Evolutionary conservation across 1,140 invertebrate genomes (phyloP).

Genomic region (Drosophila equinoxialis): DNA sequence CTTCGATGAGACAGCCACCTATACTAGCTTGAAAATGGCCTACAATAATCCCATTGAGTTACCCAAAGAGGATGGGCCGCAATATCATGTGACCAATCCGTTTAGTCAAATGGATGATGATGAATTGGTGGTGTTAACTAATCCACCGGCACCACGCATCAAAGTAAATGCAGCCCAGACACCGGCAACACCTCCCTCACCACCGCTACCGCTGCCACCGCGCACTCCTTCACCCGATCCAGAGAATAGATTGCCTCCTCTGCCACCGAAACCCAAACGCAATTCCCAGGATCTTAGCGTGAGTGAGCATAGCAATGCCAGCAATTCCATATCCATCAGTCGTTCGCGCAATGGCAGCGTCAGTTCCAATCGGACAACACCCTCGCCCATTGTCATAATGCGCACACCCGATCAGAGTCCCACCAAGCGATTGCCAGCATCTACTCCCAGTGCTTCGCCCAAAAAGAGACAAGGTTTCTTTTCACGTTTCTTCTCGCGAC

Average conservation of each 20-base stretch:
- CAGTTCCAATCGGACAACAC: slow-evolving; percentile 77
- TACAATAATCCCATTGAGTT: slow-evolving; percentile 90
- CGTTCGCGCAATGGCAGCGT: slow-evolving; percentile 70
- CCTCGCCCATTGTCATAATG: slow-evolving; percentile 83
- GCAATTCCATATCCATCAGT: slow-evolving; percentile 55
- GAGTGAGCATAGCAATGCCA: slow-evolving; percentile 47
- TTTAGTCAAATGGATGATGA: slow-evolving; percentile 65
- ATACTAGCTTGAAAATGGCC: slow-evolving; percentile 92
- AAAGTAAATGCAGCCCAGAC: slow-evolving; percentile 74
- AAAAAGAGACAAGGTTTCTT: slow-evolving; percentile 87
- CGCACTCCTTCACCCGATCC: slow-evolving; percentile 69
- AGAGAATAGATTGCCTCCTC: slow-evolving; percentile 63
- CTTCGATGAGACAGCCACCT: slow-evolving; percentile 90
- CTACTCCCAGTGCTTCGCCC: slow-evolving; percentile 69
- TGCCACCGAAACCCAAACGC: slow-evolving; percentile 70
- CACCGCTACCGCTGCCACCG: slow-evolving; percentile 64
- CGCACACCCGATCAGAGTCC: slow-evolving; percentile 82
- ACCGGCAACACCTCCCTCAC: slow-evolving; percentile 66
- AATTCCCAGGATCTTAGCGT: slow-evolving; percentile 66
- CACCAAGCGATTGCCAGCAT: slow-evolving; percentile 83
- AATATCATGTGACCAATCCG: slow-evolving; percentile 58
- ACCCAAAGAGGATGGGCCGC: slow-evolving; percentile 22
- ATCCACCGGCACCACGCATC: slow-evolving; percentile 83
- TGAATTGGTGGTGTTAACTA: slow-evolving; percentile 74
- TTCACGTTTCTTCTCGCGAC: slow-evolving; percentile 86